Base-by-base conservation (phyloP, 2,888 invertebrate species). In the Orthosia incerta region DNA sequence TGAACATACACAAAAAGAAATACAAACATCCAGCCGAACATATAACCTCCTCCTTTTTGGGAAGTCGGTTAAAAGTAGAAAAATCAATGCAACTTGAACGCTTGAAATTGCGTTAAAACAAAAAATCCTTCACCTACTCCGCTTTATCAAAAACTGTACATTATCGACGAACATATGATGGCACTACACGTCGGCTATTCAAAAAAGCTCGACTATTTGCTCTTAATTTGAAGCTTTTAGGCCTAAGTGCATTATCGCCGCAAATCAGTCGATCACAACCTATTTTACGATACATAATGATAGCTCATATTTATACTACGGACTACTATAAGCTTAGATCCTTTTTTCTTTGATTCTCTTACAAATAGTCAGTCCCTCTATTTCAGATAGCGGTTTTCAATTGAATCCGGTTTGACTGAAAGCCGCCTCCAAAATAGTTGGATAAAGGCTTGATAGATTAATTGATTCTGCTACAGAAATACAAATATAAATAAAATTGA, bases 211-310 rank as follows among this genome's bases (percentile, higher is more conserved):
- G 7, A 51, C 59, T 51, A 67, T 79, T 68, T 77, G 59, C 70
- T 68, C 46, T 16, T 74, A 80, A 66, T 74, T 61, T 20, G 13
- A 23, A 51, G 77, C 77, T 77, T 80, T 77, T 80, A 74, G 48
- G 15, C 50, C 4, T 64, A 26, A 73, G 80, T 80, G 80, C 50
- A 55, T 60, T 60, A 64, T 60, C 55, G 60, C 63, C 62, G n/a
- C 61, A 71, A 61, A 71, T 71, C 31, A 59, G 31, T 31, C 18
- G 50, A 45, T 74, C 46, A 68, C 68, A 53, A 15, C 51, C n/a
- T n/a, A 15, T 31, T 16, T 50, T 39, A 48, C 18, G 51, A 13
- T n/a, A 46, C 31, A 16, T 4, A 15, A 39, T 48, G 16, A 57
- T 26, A 57, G 20, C 15, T 20, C 15, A 15, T 45, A 31, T 39